Evolutionary conservation across 2,797 vertebrate species (phyloP).

Genomic region (Mus caroli): DNA sequence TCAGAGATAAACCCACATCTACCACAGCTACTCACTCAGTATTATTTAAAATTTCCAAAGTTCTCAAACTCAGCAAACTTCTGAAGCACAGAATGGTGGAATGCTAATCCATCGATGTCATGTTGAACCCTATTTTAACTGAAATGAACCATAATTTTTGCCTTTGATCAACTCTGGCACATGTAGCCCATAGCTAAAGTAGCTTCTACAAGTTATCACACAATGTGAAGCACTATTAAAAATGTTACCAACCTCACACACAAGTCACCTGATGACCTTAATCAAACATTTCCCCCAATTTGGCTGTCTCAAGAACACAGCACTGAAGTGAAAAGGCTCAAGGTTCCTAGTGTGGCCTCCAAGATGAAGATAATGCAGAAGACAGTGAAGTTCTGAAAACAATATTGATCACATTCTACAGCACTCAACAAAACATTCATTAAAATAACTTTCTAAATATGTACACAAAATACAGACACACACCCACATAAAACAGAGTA

Average conservation of each 20-base stretch:
- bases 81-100: slow-evolving; percentile 68
- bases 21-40: slow-evolving; percentile 47
- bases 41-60: slow-evolving; percentile 63
- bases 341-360: slow-evolving; percentile 2
- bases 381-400: neutral
- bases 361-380: neutral
- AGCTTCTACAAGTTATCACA: slow-evolving; percentile 36
- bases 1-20: slow-evolving; percentile 68
- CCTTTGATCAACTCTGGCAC: slow-evolving; percentile 46
- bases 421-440: neutral
- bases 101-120: slow-evolving; percentile 42
- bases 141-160: slow-evolving; percentile 57
- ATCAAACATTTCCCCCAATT: slow-evolving; percentile 21
- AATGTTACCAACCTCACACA: slow-evolving; percentile 44
- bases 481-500: neutral
- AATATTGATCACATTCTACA: neutral
- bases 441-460: slow-evolving; percentile 56
- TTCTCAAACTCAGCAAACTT: slow-evolving; percentile 69
- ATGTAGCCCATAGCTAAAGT: slow-evolving; percentile 40
- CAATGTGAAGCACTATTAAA: slow-evolving; percentile 35
- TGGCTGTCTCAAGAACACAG: slow-evolving; percentile 47
- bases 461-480: neutral
- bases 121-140: slow-evolving; percentile 29
- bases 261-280: slow-evolving; percentile 55
- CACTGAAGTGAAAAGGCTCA: neutral